phyloP scores from a whole-genome alignment of 2,888 invertebrate genomes.

The Sinohyriopsis cumingii region DNA sequence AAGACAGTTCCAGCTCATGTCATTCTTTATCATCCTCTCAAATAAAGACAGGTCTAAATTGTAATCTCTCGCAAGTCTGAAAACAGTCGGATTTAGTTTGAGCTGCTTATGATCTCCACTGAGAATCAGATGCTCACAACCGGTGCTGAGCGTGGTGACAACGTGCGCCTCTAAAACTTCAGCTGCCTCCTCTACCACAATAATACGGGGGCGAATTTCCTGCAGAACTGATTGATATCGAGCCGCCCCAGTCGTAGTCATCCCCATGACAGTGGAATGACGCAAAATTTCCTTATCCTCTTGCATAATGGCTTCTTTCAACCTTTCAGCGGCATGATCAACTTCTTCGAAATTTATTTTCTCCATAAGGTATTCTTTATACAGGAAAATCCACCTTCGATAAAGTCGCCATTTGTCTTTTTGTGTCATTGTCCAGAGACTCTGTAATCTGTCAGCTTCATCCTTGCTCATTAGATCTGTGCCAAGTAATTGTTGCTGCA shows the following conservation, averaged over 20 bases:
- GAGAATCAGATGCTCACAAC: constrained; percentile 86
- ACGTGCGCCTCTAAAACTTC: constrained; percentile 89
- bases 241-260: constrained; percentile 70
- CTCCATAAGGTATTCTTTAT: constrained; percentile 29
- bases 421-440: constrained; percentile 5
- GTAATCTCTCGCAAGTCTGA: constrained; percentile 78
- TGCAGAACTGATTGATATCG: constrained; percentile 59
- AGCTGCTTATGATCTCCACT: constrained; percentile 89
- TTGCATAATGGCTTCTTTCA: constrained; percentile 47
- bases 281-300: constrained; percentile 61
- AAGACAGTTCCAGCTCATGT: constrained; percentile 76
- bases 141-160: constrained; percentile 81
- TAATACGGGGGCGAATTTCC: constrained; percentile 64
- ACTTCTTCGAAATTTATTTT: constrained; percentile 46
- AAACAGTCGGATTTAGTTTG: constrained; percentile 82
- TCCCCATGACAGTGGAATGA: constrained; percentile 61
- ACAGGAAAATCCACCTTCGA: constrained; percentile 30
- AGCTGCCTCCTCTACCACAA: constrained; percentile 88
- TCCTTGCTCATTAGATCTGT: neutral
- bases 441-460: constrained; percentile 1
- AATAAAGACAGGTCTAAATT: constrained; percentile 85
- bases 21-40: constrained; percentile 83
- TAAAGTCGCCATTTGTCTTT: neutral
- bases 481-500: neutral
- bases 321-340: constrained; percentile 37